These are phyloP conservation scores for Pica pica DNA, from an alignment of 2,113 vertebrate genomes.

Conservation along the genomic window DNA sequence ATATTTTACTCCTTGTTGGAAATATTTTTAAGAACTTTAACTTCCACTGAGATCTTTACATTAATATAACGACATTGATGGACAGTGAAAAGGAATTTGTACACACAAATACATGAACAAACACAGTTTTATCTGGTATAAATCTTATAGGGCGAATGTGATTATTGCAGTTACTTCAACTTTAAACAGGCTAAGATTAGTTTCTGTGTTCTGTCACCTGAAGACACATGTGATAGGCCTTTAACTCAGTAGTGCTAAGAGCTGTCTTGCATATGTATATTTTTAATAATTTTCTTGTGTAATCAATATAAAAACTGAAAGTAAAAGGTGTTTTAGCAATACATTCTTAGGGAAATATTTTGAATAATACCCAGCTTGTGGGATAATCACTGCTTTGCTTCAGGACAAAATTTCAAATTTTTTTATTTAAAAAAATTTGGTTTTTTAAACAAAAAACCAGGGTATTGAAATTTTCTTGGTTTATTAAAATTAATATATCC, in stretches of 20 bases:
- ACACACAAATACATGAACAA: neutral
- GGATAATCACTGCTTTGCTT: neutral
- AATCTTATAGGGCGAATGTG: neutral
- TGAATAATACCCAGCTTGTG: neutral
- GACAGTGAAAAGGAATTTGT: neutral
- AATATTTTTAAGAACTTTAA: neutral
- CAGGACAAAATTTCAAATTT: conserved; percentile 20
- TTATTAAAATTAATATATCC: conserved; percentile 1
- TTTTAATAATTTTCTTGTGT: neutral
- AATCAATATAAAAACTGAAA: neutral
- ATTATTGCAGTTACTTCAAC: neutral
- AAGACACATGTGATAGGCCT: neutral
- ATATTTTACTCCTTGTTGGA: neutral
- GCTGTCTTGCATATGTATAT: neutral
- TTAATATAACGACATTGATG: neutral
- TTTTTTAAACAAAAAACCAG: neutral
- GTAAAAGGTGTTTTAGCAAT: neutral
- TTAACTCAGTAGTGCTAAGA: neutral
- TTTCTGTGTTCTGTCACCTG: neutral
- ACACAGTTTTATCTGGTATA: neutral
- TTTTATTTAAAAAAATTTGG: too few relatives aligned
- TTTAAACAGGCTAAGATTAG: neutral
- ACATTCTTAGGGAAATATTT: neutral
- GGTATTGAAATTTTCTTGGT: neutral
- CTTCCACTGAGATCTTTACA: neutral